A percentile compares a stretch with the other conserved stretches of the same genome.
phyloP scores from a whole-genome alignment of 2,113 vertebrate genomes.

The Forbesichthys papilliferus region DNA sequence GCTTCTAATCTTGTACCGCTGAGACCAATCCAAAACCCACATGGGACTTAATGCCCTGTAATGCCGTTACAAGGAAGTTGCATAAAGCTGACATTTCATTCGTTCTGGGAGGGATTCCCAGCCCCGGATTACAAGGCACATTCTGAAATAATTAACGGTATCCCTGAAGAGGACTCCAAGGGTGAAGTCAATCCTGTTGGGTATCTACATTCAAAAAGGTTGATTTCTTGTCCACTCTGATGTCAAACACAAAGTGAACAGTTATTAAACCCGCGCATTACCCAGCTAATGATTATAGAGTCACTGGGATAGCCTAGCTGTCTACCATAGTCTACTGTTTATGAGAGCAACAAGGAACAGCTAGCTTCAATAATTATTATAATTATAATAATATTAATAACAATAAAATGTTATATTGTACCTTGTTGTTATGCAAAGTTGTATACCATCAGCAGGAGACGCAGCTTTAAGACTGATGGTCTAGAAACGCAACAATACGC shows the following conservation, averaged over 20 bases:
- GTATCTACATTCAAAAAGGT: slow-evolving; percentile 36
- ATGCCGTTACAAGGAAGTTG: slow-evolving; percentile 79
- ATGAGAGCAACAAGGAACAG: background rate
- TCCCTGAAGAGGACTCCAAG: slow-evolving; percentile 43
- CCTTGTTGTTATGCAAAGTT: background rate
- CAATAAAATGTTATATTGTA: too few relatives aligned
- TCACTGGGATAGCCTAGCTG: too few relatives aligned
- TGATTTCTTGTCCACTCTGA: background rate
- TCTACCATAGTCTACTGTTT: too few relatives aligned
- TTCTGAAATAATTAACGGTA: slow-evolving; percentile 83
- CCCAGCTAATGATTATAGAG: too few relatives aligned
- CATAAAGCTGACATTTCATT: slow-evolving; percentile 81
- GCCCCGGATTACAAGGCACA: slow-evolving; percentile 78
- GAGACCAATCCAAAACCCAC: slow-evolving; percentile 77
- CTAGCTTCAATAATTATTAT: too few relatives aligned
- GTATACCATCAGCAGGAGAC: background rate
- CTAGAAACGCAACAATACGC: background rate
- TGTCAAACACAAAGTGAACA: background rate
- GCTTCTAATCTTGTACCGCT: slow-evolving; percentile 81
- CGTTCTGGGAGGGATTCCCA: slow-evolving; percentile 78
- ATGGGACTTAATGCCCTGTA: slow-evolving; percentile 78
- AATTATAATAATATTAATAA: too few relatives aligned
- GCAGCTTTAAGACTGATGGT: background rate
- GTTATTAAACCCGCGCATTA: too few relatives aligned
- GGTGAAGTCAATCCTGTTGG: slow-evolving; percentile 7